phyloP scores from a whole-genome alignment of 2,113 vertebrate genomes.

The Syngnathoides biaculeatus region DNA sequence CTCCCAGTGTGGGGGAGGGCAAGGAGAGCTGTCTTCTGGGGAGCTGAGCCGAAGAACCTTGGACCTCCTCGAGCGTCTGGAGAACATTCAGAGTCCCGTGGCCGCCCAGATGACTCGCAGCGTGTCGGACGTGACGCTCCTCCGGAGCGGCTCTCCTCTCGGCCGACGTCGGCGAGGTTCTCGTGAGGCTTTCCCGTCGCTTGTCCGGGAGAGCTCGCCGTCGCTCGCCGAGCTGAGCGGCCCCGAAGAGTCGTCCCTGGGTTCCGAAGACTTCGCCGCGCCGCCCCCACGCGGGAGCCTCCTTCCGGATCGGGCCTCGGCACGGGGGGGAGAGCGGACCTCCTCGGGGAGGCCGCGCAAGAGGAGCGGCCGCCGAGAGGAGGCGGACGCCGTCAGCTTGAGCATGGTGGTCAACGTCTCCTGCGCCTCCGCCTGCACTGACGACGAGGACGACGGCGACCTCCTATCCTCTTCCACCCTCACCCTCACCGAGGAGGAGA shows the following conservation, averaged over 20 bases:
- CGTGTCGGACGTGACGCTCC: conserved; percentile 88
- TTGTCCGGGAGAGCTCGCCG: conserved; percentile 84
- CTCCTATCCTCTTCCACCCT: conserved; percentile 96
- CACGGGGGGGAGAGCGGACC: conserved; percentile 74
- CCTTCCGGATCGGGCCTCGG: conserved; percentile 58
- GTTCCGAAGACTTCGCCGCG: conserved; percentile 84
- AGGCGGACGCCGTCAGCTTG: conserved; percentile 82
- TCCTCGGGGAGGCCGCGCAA: conserved; percentile 78
- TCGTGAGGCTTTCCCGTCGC: conserved; percentile 73
- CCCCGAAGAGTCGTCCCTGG: conserved; percentile 87
- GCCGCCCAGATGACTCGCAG: conserved; percentile 89
- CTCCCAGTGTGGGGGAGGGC: conserved; percentile 30
- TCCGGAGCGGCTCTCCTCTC: conserved; percentile 78
- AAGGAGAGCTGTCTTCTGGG: conserved; percentile 72
- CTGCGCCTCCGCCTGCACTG: conserved; percentile 91
- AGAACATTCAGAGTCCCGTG: conserved; percentile 89
- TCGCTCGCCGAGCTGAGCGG: conserved; percentile 91
- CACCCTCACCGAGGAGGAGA: conserved; percentile 94
- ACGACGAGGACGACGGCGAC: conserved; percentile 93
- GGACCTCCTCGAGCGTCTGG: conserved; percentile 89
- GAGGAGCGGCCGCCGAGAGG: conserved; percentile 45
- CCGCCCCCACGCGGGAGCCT: conserved; percentile 73
- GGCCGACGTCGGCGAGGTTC: conserved; percentile 32
- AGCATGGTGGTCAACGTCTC: conserved; percentile 98
- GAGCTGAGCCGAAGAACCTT: conserved; percentile 93